Evolutionary conservation across 2,888 invertebrate genomes (phyloP), one percentile per base, ranked within the genome.

Genomic region (Himalopsyche tibetana): DNA sequence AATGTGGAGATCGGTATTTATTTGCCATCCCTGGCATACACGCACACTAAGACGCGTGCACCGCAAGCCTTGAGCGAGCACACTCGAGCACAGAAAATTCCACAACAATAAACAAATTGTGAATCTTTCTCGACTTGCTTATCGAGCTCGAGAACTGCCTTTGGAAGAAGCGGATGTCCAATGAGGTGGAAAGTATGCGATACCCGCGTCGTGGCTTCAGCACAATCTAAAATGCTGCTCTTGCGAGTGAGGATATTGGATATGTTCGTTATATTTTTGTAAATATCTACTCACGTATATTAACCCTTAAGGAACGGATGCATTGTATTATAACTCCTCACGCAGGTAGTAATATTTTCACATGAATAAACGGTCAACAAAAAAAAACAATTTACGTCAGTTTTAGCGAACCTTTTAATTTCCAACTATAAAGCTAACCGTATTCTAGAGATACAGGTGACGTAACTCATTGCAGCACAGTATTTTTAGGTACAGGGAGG

Each of bases 71-170:
- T 51, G 15, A 51, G 51, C 63, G 63, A 63, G 5, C 63, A 63
- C 28, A 63, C 63, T 63, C 28, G 63, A 63, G 63, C 63, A 19
- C n/a, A 63, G 63, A 63, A 63, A 63, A 63, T 63, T 63, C 63
- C 63, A 63, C 63, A 63, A 63, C 63, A 63, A 63, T 63, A 63
- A 63, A 63, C 63, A 63, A 63, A 63, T 63, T 63, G 63, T 28
- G 63, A 63, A 63, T 63, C 63, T 63, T 63, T 63, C n/a, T 8
- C n/a, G 63, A 63, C 63, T 63, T 28, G 63, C 63, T 63, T 63
- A 63, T 63, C 63, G 63, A 63, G 63, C 19, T 19, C 4, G 63
- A 63, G 63, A 63, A 63, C n/a, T 28, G 63, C 63, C 63, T 63
- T 63, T 28, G 63, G 63, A 19, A 63, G 63, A 19, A 63, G 28